Evolutionary conservation across 2,113 vertebrate species (phyloP), one percentile per base, ranked within the genome.

Genomic region (Oreochromis spilurus): DNA sequence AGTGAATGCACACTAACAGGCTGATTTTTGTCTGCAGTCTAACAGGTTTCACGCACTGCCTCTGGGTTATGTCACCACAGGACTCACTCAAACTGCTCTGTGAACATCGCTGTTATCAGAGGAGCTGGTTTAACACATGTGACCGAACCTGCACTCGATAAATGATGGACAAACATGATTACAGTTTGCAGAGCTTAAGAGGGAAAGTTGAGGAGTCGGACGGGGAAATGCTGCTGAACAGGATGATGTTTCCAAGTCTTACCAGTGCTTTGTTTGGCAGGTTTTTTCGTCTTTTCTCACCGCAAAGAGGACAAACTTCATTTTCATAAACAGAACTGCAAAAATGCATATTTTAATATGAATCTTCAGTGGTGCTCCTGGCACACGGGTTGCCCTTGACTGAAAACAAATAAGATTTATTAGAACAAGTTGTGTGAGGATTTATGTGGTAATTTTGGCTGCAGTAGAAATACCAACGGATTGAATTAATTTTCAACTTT

Each of bases 1-100:
- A 93, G 84, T 90, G 91, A 85, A 82, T 92, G 94, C 81, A 91
- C 94, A 91, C 54, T 80, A 36, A 93, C 90, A 92, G 90, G 70
- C 89, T 26, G 45, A 84, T 87, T 84, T 72, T 21, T 93, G 87
- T 94, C 83, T 62, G 82, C 86, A 81, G 83, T 36, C n/a, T 2
- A 77, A 48, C 83, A 77, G 85, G 83, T 91, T 93, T 83, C 87
- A 90, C 38, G 84, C 93, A 38, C 84, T 48, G 92, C 79, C 55
- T 58, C 65, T 62, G 29, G 43, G 89, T 90, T 90, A 88, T 57
- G 88, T 95, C 90, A 90, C 83, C 79, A 29, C 29, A 26, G 81
- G 65, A 84, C 84, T 29, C 29, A 2, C 40, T 88, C 26, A 72
- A 31, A 90, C 87, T 12, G 85, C 17, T 62, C 84, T 75, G 58